These are phyloP conservation scores for Antedon mediterranea DNA, from an alignment of 53 echinoderm and acorn worm species.

Conservation along the genomic window DNA sequence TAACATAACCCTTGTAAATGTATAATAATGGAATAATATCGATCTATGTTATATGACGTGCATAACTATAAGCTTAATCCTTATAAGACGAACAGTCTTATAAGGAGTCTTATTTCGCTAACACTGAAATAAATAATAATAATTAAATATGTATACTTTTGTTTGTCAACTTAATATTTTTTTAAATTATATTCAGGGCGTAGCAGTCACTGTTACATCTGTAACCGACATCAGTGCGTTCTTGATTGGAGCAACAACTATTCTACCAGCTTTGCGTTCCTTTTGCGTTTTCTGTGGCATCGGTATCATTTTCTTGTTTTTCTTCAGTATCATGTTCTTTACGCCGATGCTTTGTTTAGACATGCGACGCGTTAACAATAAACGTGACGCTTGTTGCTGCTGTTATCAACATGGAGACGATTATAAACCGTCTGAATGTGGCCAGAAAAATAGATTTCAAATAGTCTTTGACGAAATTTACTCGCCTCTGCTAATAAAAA, in stretches of 20 bases:
- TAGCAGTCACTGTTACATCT: slow-evolving; percentile 11
- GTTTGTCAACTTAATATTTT: too few relatives aligned
- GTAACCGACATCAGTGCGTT: slow-evolving; percentile 11
- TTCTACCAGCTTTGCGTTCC: slow-evolving; percentile 9
- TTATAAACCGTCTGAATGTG: background rate
- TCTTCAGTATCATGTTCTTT: slow-evolving; percentile 13
- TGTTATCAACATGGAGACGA: background rate
- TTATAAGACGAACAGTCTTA: too few relatives aligned
- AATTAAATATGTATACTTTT: too few relatives aligned
- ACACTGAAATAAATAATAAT: too few relatives aligned
- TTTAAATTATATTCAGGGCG: slow-evolving; percentile 12
- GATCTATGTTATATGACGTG: too few relatives aligned
- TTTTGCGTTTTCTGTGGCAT: slow-evolving; percentile 12
- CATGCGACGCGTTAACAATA: background rate
- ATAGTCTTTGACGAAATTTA: too few relatives aligned
- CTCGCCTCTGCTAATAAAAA: too few relatives aligned
- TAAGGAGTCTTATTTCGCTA: too few relatives aligned
- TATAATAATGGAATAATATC: too few relatives aligned
- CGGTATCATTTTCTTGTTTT: slow-evolving; percentile 12
- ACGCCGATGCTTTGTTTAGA: background rate
- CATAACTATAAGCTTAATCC: too few relatives aligned
- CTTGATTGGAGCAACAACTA: slow-evolving; percentile 8
- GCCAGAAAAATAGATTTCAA: too few relatives aligned
- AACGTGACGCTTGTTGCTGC: slow-evolving; percentile 10
- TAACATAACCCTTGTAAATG: too few relatives aligned